Evolutionary conservation across 2,888 invertebrate genomes (phyloP).

Genomic region (Ceratothoa steindachneri): DNA sequence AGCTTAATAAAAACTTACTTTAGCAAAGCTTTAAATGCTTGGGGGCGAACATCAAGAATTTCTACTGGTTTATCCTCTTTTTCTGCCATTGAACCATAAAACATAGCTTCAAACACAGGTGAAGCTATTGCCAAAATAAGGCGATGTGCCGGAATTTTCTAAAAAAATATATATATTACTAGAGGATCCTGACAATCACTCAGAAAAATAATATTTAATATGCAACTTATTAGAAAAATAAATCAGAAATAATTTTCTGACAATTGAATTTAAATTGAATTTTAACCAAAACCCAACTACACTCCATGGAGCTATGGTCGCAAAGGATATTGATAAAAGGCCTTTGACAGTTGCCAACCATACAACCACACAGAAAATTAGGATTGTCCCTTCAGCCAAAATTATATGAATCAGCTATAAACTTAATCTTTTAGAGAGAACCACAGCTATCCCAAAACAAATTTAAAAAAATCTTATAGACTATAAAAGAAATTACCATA

Average conservation of each 20-base stretch:
- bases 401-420: too few relatives aligned
- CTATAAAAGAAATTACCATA: too few relatives aligned
- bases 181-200: neutral
- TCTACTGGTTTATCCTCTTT: conserved; percentile 66
- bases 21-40: conserved; percentile 74
- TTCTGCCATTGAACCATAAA: conserved; percentile 76
- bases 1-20: conserved; percentile 64
- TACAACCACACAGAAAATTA: too few relatives aligned
- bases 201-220: too few relatives aligned
- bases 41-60: conserved; percentile 78
- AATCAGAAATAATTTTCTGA: conserved; percentile 64
- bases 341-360: too few relatives aligned
- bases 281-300: neutral
- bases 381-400: too few relatives aligned
- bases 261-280: conserved; percentile 19
- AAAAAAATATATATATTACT: conserved; percentile 49
- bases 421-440: too few relatives aligned
- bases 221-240: too few relatives aligned
- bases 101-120: conserved; percentile 84
- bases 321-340: neutral
- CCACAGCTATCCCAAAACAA: too few relatives aligned
- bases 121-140: conserved; percentile 78
- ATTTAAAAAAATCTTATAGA: too few relatives aligned
- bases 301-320: neutral
- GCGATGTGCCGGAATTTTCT: conserved; percentile 71